Evolutionary conservation across 2,888 invertebrate species (phyloP), one percentile per base, ranked within the genome.

Genomic region (Heteropelma amictum): DNA sequence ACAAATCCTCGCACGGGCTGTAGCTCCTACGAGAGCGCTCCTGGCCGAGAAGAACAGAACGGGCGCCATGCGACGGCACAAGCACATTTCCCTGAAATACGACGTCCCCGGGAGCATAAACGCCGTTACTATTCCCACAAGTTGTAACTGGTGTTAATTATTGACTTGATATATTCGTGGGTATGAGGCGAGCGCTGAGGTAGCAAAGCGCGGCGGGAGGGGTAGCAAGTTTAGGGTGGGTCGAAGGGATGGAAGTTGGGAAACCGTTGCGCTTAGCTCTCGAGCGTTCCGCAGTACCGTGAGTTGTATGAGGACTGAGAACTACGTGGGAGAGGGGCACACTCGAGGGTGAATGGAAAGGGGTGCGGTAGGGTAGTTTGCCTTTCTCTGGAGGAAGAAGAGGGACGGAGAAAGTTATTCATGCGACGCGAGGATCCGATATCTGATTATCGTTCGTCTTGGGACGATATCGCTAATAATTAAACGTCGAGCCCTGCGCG

Each of bases 81-180:
- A 85, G 87, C 86, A 86, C 87, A 87, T 88, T 88, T 88, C 86
- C 85, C 86, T 88, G 86, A 88, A 88, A 88, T 88, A 88, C 87
- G 88, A 87, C 85, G 86, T 88, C 87, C 88, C 87, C 86, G 86
- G 87, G 88, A 87, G 87, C 88, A 87, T 87, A 86, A 87, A 87
- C 84, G 87, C 87, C 86, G 87, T 86, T 88, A 85, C 88, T 87
- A 87, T 88, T 87, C 87, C 88, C 88, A 85, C 87, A 88, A 87
- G 87, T 88, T 88, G 87, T 88, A 88, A 88, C 88, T 87, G 88
- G 87, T 88, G 88, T 88, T 88, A 88, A 88, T 88, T 88, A 88
- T 88, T 88, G 88, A 87, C 85, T 85, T 83, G 86, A 85, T 87
- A 85, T 85, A 86, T 82, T 78, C 75, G 76, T 68, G 60, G 58